Conservation (phyloP, 1,140 invertebrate genomes). For the Leptinotarsa undecemlineata region DNA sequence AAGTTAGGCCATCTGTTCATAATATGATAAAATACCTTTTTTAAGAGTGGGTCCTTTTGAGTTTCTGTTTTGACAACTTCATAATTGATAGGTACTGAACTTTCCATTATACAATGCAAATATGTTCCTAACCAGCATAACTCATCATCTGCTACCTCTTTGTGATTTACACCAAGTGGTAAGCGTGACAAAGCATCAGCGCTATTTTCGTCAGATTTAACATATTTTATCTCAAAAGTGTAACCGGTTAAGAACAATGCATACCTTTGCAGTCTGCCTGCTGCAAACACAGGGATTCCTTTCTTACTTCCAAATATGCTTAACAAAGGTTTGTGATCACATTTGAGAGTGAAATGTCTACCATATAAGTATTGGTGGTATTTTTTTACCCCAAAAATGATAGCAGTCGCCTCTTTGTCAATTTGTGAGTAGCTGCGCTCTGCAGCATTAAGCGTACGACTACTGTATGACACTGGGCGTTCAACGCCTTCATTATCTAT, state of each 20-base stretch:
- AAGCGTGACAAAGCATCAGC: conserved; percentile 22
- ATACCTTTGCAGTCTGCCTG: conserved; percentile 22
- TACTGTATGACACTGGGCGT: not conserved
- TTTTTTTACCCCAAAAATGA: conserved; percentile 19
- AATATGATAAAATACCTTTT: not conserved
- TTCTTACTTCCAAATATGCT: conserved; percentile 19
- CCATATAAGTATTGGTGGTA: not conserved
- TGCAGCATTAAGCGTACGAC: not conserved
- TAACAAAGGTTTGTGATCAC: conserved; percentile 24
- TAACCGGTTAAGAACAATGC: conserved; percentile 26
- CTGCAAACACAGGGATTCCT: conserved; percentile 24
- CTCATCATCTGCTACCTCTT: conserved; percentile 2
- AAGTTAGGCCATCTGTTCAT: not conserved
- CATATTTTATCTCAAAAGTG: conserved; percentile 22
- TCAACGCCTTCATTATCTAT: not conserved
- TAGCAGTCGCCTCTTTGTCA: conserved; percentile 14
- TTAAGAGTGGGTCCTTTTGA: not conserved
- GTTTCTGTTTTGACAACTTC: not conserved
- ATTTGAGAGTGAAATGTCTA: conserved; percentile 16
- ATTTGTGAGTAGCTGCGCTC: not conserved
- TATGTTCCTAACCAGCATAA: not conserved
- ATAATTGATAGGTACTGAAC: not conserved
- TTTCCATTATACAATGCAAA: not conserved
- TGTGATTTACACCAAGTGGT: conserved; percentile 4
- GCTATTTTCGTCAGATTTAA: conserved; percentile 24